A percentile compares a stretch with the other conserved stretches of the same genome.
These are phyloP conservation scores for Muntiacus muntjak DNA, from an alignment of 2,113 vertebrate genomes.

Conservation along the genomic window DNA sequence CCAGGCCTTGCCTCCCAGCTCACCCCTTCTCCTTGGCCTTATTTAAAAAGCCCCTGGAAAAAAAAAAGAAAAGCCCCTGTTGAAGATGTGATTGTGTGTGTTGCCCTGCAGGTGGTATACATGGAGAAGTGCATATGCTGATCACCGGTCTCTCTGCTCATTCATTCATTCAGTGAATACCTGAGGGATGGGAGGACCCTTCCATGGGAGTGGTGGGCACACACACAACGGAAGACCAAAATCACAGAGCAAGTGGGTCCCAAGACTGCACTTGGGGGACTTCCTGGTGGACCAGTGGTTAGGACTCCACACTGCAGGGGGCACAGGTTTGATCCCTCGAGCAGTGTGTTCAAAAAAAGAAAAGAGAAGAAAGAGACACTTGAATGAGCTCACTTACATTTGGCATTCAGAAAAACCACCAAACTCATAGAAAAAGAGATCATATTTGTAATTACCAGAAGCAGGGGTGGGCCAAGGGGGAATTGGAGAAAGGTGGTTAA, in stretches of 20 bases:
- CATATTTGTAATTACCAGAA: neutral
- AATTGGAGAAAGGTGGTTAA: neutral
- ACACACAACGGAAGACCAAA: neutral
- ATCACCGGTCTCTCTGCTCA: neutral
- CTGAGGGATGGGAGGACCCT: neutral
- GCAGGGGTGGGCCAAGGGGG: accelerated
- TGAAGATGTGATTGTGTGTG: neutral
- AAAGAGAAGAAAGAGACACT: neutral
- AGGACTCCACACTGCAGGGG: neutral
- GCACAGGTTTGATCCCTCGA: neutral
- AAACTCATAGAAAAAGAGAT: neutral
- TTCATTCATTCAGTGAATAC: neutral
- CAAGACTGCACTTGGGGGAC: neutral
- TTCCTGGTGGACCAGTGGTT: neutral
- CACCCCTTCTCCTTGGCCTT: neutral
- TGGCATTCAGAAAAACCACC: neutral
- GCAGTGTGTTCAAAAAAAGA: neutral
- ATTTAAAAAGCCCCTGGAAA: neutral
- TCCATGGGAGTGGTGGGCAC: neutral
- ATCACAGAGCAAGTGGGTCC: neutral
- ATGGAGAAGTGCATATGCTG: accelerated
- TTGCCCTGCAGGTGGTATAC: neutral
- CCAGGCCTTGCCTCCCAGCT: neutral
- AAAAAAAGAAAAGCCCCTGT: neutral
- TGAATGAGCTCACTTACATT: neutral